Evolutionary conservation across 2,797 vertebrate genomes (phyloP).

Genomic region (Spondyliosoma cantharus): DNA sequence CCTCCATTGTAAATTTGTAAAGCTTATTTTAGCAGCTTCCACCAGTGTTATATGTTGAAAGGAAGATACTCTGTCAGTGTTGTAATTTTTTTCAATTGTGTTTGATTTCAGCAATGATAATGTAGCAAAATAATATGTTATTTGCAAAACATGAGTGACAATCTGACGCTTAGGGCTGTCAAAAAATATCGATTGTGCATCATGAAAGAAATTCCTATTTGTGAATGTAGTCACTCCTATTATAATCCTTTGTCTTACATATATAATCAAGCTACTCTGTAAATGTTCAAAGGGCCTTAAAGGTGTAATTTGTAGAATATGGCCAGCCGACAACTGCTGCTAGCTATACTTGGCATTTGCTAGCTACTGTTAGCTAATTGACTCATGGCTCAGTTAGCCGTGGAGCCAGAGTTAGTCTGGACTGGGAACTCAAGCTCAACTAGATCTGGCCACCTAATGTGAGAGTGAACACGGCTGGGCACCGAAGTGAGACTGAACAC

Average conservation of each 20-base stretch:
- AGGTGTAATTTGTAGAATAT: too few relatives aligned
- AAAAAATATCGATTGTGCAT: background rate
- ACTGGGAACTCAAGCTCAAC: too few relatives aligned
- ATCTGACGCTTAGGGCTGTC: too few relatives aligned
- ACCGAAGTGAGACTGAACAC: too few relatives aligned
- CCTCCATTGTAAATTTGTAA: background rate
- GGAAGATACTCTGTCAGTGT: background rate
- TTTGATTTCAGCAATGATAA: conserved; percentile 18
- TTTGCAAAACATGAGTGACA: background rate
- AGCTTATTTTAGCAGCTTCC: background rate
- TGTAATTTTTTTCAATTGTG: too few relatives aligned
- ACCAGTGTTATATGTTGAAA: background rate
- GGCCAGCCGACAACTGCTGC: too few relatives aligned
- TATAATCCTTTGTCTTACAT: background rate
- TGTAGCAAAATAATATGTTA: conserved; percentile 16
- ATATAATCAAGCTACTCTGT: background rate
- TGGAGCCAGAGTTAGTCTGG: too few relatives aligned
- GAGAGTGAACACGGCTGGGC: too few relatives aligned
- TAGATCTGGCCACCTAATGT: too few relatives aligned
- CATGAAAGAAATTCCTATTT: conserved; percentile 2
- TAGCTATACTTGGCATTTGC: too few relatives aligned
- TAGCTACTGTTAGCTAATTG: too few relatives aligned
- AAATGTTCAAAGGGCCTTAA: background rate
- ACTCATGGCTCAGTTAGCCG: too few relatives aligned
- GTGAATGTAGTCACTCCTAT: background rate